These are phyloP conservation scores for Lamellibrachia satsuma DNA, from an alignment of 2,888 invertebrate species.

Conservation along the genomic window DNA sequence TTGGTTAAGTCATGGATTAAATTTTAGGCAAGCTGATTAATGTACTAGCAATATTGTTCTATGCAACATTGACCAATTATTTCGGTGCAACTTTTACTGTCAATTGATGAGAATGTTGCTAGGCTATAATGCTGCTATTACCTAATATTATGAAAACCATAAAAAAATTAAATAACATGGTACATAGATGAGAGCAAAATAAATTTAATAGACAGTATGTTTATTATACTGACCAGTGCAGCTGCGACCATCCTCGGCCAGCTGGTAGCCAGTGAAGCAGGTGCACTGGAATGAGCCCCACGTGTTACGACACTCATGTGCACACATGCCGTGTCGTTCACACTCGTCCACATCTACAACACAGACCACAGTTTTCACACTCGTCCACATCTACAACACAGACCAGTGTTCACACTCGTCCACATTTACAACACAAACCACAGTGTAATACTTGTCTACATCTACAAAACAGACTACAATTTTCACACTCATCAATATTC, in stretches of 20 bases:
- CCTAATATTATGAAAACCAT: neutral
- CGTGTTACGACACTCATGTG: constrained; percentile 88
- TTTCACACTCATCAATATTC: neutral
- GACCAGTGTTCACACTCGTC: neutral
- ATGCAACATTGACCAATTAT: no score
- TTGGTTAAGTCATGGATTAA: no score
- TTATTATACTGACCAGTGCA: constrained; percentile 59
- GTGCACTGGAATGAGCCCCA: constrained; percentile 91
- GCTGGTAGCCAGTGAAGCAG: constrained; percentile 84
- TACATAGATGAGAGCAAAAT: neutral
- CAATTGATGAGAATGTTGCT: no score
- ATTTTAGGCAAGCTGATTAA: no score
- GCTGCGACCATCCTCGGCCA: constrained; percentile 77
- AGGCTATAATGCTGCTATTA: no score
- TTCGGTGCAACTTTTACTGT: no score
- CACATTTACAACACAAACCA: neutral
- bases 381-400: neutral
- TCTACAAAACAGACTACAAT: neutral
- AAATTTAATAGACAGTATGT: neutral
- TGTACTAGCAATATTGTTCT: no score
- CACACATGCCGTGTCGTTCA: constrained; percentile 72
- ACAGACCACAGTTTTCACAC: neutral
- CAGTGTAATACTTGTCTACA: neutral
- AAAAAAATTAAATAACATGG: neutral
- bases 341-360: constrained; percentile 78